Evolutionary conservation across 2,113 vertebrate genomes (phyloP).

Genomic region (Indicator indicator): DNA sequence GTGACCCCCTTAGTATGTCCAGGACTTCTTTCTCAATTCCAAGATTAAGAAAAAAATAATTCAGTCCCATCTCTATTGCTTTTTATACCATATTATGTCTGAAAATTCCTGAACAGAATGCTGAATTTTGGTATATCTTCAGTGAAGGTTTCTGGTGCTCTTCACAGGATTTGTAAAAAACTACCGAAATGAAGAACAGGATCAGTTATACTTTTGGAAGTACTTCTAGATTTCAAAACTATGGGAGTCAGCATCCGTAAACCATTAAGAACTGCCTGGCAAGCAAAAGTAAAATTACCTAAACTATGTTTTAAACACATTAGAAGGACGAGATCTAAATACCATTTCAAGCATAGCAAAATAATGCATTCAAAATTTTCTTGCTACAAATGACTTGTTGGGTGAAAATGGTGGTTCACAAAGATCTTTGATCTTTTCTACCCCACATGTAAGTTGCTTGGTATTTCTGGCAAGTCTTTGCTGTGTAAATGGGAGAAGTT

Average conservation of each 20-base stretch:
- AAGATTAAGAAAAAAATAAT: not conserved
- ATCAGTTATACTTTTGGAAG: constrained; percentile 11
- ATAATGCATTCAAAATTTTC: not conserved
- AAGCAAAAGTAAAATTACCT: constrained; percentile 52
- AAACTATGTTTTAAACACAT: constrained; percentile 21
- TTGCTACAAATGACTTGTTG: not conserved
- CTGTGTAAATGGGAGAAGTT: not conserved
- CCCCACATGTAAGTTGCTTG: not conserved
- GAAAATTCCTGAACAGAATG: not conserved
- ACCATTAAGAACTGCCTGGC: constrained; percentile 36
- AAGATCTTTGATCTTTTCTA: not conserved
- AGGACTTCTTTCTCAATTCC: not conserved
- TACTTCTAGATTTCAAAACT: constrained; percentile 25
- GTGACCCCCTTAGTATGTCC: not conserved
- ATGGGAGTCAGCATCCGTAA: constrained; percentile 6
- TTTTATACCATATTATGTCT: not conserved
- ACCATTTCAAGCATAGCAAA: not conserved
- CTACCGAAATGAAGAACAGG: constrained; percentile 38
- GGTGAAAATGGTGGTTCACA: not conserved
- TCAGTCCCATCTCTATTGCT: not conserved
- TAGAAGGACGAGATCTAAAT: not conserved
- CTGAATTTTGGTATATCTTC: not conserved
- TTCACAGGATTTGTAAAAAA: constrained; percentile 23
- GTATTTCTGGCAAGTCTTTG: not conserved
- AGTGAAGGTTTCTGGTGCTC: not conserved